These are phyloP conservation scores for Phaethornis superciliosus DNA, from an alignment of 2,113 vertebrate species.

Conservation along the genomic window DNA sequence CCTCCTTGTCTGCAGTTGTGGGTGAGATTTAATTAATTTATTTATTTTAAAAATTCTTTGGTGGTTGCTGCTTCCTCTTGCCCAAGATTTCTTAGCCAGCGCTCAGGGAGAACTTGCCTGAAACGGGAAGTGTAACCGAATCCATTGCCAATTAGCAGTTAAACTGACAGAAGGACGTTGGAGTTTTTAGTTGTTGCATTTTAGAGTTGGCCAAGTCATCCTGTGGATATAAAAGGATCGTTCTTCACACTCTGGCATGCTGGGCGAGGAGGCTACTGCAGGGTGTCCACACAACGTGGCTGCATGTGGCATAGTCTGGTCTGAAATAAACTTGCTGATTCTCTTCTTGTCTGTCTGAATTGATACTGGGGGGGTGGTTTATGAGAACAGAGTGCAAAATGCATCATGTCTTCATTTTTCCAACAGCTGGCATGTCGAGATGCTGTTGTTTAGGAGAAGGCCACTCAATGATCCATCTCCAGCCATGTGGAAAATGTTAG, in stretches of 20 bases:
- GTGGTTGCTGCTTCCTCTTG: conserved; percentile 66
- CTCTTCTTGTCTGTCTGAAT: neutral
- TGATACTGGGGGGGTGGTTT: neutral
- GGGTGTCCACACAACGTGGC: neutral
- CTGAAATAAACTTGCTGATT: conserved; percentile 28
- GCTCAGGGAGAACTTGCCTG: conserved; percentile 32
- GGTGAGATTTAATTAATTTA: neutral
- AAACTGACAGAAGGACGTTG: conserved; percentile 67
- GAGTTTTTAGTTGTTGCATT: conserved; percentile 37
- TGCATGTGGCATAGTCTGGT: neutral
- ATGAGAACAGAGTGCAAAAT: neutral
- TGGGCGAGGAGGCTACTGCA: conserved; percentile 22
- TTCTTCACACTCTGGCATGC: conserved; percentile 29
- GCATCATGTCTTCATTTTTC: neutral
- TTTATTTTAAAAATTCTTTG: neutral
- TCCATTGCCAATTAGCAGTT: conserved; percentile 68
- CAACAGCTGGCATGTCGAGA: neutral
- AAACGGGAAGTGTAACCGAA: conserved; percentile 65
- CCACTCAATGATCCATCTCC: conserved; percentile 19
- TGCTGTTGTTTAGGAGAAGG: conserved; percentile 37
- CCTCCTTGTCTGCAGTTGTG: neutral
- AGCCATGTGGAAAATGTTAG: conserved; percentile 47
- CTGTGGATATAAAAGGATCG: conserved; percentile 50
- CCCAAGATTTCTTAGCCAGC: conserved; percentile 54
- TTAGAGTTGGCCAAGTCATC: conserved; percentile 48